These are phyloP conservation scores for Anguilla rostrata DNA, from an alignment of 2,113 vertebrate species.

Conservation along the genomic window DNA sequence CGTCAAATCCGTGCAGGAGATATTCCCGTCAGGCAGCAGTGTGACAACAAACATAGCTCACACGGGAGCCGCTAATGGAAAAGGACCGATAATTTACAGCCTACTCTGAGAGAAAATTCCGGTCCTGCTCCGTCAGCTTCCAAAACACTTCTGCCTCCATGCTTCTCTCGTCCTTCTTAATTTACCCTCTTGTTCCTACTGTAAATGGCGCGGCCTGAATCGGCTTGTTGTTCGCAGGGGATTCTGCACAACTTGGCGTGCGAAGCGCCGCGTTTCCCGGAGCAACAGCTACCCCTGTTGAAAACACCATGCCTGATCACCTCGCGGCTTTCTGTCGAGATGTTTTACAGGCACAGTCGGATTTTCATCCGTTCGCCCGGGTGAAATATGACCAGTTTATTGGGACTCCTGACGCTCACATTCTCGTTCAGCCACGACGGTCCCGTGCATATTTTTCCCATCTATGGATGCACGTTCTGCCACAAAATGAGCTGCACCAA, in stretches of 20 bases:
- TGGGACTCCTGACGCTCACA: neutral
- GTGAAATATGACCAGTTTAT: neutral
- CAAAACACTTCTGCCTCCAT: neutral
- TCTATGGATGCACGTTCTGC: neutral
- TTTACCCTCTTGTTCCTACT: conserved; percentile 3
- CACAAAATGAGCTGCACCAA: neutral
- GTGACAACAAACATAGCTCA: neutral
- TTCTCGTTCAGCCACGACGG: neutral
- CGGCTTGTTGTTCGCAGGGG: neutral
- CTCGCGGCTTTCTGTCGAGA: too few relatives aligned
- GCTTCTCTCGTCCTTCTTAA: neutral
- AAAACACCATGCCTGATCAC: neutral
- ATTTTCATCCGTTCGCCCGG: neutral
- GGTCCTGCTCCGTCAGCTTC: neutral
- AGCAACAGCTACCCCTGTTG: conserved; percentile 32
- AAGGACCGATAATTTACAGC: neutral
- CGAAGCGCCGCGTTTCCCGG: conserved; percentile 2
- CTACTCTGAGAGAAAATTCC: neutral
- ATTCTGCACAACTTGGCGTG: neutral
- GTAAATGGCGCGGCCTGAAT: conserved; percentile 10
- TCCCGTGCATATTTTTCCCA: too few relatives aligned
- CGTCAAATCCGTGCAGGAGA: neutral
- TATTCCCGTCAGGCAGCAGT: conserved; percentile 17
- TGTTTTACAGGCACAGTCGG: neutral
- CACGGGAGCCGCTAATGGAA: neutral